Percentiles rank a stretch among this genome's conserved stretches.
Conservation (phyloP, 2,113 vertebrate species). For the Catharus minimus region DNA sequence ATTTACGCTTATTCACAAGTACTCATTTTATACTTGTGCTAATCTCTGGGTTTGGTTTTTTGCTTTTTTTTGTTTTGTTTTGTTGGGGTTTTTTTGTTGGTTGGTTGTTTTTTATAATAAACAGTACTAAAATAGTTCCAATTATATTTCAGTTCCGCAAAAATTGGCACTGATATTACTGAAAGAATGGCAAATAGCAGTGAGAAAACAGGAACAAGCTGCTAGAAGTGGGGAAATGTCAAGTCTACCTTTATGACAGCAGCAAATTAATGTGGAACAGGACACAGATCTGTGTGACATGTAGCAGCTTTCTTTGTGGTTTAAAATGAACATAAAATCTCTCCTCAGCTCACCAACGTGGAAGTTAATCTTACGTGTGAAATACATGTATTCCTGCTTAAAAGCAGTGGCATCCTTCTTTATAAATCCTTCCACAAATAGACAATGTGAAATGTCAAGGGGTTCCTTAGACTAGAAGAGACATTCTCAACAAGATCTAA, state of each 20-base stretch:
- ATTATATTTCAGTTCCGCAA: neutral
- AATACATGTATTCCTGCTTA: neutral
- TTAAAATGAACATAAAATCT: neutral
- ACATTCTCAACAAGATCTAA: neutral
- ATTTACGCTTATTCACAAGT: neutral
- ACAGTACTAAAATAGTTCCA: neutral
- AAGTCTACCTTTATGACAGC: neutral
- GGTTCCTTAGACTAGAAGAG: neutral
- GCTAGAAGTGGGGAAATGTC: neutral
- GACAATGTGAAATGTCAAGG: neutral
- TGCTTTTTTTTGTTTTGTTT: too few relatives aligned
- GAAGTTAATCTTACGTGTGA: neutral
- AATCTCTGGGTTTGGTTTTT: neutral
- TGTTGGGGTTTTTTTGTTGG: too few relatives aligned
- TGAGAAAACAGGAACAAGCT: neutral
- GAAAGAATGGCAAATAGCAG: neutral
- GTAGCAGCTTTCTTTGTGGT: neutral
- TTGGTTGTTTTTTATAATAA: neutral
- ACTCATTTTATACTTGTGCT: neutral
- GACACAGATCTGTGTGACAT: neutral
- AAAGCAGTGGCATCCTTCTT: neutral
- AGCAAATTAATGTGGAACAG: neutral
- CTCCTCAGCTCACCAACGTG: neutral
- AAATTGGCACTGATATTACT: neutral
- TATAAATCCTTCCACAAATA: neutral